Conservation (phyloP, 1,140 invertebrate genomes). For the Sitodiplosis mosellana region DNA sequence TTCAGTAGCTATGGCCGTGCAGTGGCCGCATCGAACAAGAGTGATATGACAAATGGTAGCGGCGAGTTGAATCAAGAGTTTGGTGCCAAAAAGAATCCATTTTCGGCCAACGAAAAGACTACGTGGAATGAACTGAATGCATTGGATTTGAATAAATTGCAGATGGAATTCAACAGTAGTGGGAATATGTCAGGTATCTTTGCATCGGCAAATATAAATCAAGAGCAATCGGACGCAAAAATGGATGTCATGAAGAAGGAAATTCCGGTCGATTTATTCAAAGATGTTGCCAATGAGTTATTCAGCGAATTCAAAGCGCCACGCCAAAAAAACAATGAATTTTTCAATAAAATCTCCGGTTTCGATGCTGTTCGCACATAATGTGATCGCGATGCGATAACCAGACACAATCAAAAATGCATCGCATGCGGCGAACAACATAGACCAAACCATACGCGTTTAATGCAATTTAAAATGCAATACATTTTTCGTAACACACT, state of each 20-base stretch:
- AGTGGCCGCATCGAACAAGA: neutral
- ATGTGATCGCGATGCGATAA: neutral
- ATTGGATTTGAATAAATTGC: neutral
- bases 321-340: neutral
- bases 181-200: neutral
- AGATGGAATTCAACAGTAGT: neutral
- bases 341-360: conserved; percentile 4
- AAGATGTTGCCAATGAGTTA: neutral
- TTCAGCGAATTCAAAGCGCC: neutral
- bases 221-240: neutral
- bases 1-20: neutral
- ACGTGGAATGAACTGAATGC: neutral
- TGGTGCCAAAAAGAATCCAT: neutral
- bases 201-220: no score
- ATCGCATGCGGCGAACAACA: no score
- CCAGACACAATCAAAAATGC: no score
- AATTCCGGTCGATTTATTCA: neutral
- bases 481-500: neutral
- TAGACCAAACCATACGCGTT: neutral
- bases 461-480: conserved; percentile 1
- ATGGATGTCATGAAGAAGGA: neutral
- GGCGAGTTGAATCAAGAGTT: neutral
- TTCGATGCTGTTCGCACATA: neutral
- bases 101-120: neutral
- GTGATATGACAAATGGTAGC: neutral